These are phyloP conservation scores for Thera obeliscata DNA, from an alignment of 2,888 invertebrate species.

Conservation along the genomic window DNA sequence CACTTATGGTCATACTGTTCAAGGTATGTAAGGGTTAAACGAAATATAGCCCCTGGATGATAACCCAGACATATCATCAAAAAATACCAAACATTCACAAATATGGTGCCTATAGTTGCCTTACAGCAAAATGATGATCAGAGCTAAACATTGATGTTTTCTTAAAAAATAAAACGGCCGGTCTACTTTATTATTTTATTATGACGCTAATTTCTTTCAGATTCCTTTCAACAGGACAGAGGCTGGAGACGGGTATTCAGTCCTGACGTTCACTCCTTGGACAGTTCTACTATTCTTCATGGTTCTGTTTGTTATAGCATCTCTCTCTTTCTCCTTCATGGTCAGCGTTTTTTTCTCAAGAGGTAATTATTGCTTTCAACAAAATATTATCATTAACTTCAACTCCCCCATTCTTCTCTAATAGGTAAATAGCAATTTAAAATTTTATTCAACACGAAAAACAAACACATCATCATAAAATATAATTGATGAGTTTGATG, in stretches of 20 bases:
- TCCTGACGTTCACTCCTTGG: constrained; percentile 88
- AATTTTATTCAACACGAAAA: too few species aligned
- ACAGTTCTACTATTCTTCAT: constrained; percentile 89
- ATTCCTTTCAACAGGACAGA: constrained; percentile 78
- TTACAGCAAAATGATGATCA: too few species aligned
- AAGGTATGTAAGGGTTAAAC: constrained; percentile 83
- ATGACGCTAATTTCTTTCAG: constrained; percentile 53
- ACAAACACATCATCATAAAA: too few species aligned
- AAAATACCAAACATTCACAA: too few species aligned
- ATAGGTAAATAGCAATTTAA: too few species aligned
- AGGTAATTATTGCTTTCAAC: constrained; percentile 76
- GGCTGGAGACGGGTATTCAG: constrained; percentile 78
- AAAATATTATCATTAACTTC: background rate
- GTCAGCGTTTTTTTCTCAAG: constrained; percentile 92
- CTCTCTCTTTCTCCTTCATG: constrained; percentile 91
- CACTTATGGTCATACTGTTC: constrained; percentile 85
- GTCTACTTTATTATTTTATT: background rate
- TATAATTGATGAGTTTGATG: too few species aligned
- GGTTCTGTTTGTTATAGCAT: constrained; percentile 88
- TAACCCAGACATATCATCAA: too few species aligned
- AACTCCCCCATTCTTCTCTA: too few species aligned
- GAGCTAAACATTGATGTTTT: too few species aligned
- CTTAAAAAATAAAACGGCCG: too few species aligned
- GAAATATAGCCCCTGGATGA: background rate
- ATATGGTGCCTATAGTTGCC: too few species aligned